Base-by-base conservation (phyloP, 2,888 invertebrate genomes). In the Drosophila pegasa region DNA sequence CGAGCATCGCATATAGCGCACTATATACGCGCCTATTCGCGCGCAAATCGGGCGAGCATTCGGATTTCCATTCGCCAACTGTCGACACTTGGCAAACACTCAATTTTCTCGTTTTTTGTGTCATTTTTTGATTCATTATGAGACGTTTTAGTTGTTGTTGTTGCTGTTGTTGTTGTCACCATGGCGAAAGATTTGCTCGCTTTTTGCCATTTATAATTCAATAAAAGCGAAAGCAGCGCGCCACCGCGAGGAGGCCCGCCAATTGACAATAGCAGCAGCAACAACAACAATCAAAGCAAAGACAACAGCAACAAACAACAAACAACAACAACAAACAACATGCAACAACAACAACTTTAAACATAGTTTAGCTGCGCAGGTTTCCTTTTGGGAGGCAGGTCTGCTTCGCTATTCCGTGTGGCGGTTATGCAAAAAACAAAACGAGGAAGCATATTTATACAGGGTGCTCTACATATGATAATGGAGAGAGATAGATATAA, bases 161-260 rank as follows among this genome's bases (percentile, higher is more conserved):
- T 71, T 67, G 64, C 43, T 64, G 64, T 75, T 20, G 64, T 75
- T 20, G 73, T 74, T 74, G 84, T 84, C 86, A 58, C 79, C 88
- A 85, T 89, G 88, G 88, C 75, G 60, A 78, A 63, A 76, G 57
- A 71, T 65, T 72, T 77, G 67, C 68, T 74, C 72, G 60, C 58
- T 20, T 38, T 50, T 47, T 60, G 59, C 60, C 75, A 78, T 71
- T 71, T 69, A 31, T 75, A 83, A 68, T 73, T 73, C 27, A 77
- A 73, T 77, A 71, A 88, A 84, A 88, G 84, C 78, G 89, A 84
- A 87, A 84, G 84, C 69, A 58, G 52, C 58, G 22, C 16, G 31
- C 47, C 22, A 29, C 54, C 37, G 22, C 27, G 80, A 70, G 87
- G 84, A 87, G 82, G 87, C 88, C 74, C 59, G 88, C 33, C 82